Conservation (phyloP, 2,797 vertebrate species). For the Myotis pilosus region DNA sequence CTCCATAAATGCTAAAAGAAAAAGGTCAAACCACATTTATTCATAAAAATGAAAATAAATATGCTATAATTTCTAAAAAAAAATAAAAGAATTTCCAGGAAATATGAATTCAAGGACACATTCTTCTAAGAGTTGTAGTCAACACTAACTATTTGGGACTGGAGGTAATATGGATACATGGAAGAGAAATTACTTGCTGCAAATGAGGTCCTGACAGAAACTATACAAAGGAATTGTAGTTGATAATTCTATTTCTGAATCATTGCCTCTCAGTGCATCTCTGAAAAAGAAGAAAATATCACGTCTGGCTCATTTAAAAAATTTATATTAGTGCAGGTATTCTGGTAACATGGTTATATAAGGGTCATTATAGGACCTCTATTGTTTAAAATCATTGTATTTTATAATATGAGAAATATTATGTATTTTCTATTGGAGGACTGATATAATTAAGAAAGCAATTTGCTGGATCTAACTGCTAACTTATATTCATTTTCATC, state of each 20-base stretch:
- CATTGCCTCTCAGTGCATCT: slow-evolving; percentile 51
- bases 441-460: slow-evolving; percentile 22
- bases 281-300: slow-evolving; percentile 71
- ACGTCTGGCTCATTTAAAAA: slow-evolving; percentile 53
- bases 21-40: not conserved
- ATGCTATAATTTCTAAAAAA: slow-evolving; percentile 1
- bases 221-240: slow-evolving; percentile 6
- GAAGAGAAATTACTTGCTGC: not conserved
- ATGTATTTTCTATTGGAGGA: not conserved
- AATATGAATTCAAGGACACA: not conserved
- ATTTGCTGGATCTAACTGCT: not conserved
- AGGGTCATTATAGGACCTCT: slow-evolving; percentile 5
- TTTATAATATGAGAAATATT: slow-evolving; percentile 31
- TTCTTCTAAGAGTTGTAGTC: not conserved
- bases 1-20: slow-evolving; percentile 20
- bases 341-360: slow-evolving; percentile 39
- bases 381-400: slow-evolving; percentile 23
- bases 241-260: slow-evolving; percentile 72
- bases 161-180: not conserved
- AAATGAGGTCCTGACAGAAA: slow-evolving; percentile 72
- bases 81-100: not conserved
- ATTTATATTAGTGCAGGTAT: slow-evolving; percentile 49
- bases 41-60: slow-evolving; percentile 26
- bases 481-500: slow-evolving; percentile 45
- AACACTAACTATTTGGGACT: not conserved